These are phyloP conservation scores for Scelioninae gen. 1 DNA, from an alignment of 2,888 invertebrate genomes.

Conservation along the genomic window DNA sequence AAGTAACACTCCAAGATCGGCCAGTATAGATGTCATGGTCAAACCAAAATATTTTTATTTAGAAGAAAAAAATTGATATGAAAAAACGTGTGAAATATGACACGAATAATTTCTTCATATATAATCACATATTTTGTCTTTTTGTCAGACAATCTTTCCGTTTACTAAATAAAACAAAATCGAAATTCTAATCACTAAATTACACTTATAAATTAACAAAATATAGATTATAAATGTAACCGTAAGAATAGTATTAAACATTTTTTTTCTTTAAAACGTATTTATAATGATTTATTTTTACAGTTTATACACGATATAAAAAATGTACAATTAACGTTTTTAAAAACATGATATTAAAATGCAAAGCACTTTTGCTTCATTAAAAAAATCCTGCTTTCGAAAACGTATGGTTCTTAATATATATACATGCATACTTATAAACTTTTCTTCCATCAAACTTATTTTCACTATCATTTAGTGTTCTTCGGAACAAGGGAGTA, in stretches of 20 bases:
- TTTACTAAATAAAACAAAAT: neutral
- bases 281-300: constrained; percentile 50
- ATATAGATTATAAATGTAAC: neutral
- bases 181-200: neutral
- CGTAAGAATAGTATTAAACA: neutral
- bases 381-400: constrained; percentile 1
- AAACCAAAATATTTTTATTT: constrained; percentile 17
- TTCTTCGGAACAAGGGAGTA: too few species aligned
- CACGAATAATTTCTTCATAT: constrained; percentile 14
- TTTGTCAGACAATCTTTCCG: neutral
- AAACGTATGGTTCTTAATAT: constrained; percentile 13
- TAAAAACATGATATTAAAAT: constrained; percentile 53
- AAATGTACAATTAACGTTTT: constrained; percentile 57
- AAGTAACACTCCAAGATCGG: constrained; percentile 23
- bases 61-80: neutral
- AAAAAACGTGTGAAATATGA: constrained; percentile 25
- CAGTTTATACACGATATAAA: constrained; percentile 61
- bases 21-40: constrained; percentile 35
- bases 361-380: constrained; percentile 4
- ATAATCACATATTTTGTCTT: too few species aligned
- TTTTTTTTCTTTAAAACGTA: neutral
- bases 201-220: neutral
- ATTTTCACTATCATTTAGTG: neutral
- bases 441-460: neutral
- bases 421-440: constrained; percentile 32